These are phyloP conservation scores for Caenorhabditis sp. DNA, from an alignment of 2,888 invertebrate species.

Conservation along the genomic window DNA sequence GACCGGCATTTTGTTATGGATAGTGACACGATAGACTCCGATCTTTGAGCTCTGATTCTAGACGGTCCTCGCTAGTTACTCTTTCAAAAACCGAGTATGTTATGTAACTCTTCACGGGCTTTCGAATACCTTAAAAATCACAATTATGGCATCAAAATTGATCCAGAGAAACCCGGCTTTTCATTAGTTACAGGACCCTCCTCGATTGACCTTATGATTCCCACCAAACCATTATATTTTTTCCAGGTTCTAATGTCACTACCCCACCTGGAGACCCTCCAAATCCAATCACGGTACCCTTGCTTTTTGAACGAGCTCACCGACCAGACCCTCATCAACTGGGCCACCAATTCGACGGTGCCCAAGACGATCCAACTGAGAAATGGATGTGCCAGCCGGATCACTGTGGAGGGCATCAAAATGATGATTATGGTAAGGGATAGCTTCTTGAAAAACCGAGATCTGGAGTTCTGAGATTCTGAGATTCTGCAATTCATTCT, in stretches of 20 bases:
- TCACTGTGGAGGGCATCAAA: conserved; percentile 54
- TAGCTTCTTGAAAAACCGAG: neutral
- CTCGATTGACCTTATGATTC: too few species aligned
- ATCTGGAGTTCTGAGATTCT: neutral
- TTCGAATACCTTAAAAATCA: too few species aligned
- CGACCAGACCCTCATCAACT: conserved; percentile 59
- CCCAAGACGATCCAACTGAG: conserved; percentile 37
- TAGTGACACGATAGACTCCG: too few species aligned
- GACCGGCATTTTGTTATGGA: too few species aligned
- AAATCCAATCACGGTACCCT: conserved; percentile 65
- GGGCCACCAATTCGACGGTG: conserved; percentile 26
- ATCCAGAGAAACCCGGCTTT: too few species aligned
- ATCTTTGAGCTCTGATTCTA: too few species aligned
- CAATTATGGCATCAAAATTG: too few species aligned
- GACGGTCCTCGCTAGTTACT: too few species aligned
- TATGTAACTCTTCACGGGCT: too few species aligned
- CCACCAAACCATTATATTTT: too few species aligned
- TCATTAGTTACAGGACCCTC: too few species aligned
- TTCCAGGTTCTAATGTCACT: conserved; percentile 61
- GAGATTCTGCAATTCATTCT: neutral
- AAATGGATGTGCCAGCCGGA: conserved; percentile 46
- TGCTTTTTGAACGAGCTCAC: conserved; percentile 63
- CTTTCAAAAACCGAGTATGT: too few species aligned
- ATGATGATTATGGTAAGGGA: conserved; percentile 37
- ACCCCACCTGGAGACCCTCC: conserved; percentile 49